Conservation (phyloP, 1,140 invertebrate genomes). For the Drosophila elegans region DNA sequence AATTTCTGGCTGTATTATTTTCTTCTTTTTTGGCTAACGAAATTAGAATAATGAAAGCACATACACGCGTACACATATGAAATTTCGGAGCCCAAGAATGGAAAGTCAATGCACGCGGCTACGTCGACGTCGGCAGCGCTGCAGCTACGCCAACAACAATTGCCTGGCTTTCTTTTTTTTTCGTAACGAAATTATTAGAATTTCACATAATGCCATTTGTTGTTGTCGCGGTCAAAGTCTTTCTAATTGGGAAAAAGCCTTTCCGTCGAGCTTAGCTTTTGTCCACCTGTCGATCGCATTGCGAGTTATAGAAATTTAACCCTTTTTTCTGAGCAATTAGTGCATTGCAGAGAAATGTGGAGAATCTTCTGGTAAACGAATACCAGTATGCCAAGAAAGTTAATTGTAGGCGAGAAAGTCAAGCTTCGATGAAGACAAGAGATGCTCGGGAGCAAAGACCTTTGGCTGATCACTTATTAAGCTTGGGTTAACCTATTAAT, state of each 20-base stretch:
- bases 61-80: slow-evolving; percentile 13
- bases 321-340: slow-evolving; percentile 45
- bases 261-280: slow-evolving; percentile 37
- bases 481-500: too few relatives aligned
- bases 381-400: slow-evolving; percentile 1
- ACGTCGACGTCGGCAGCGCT: slow-evolving; percentile 27
- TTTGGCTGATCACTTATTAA: slow-evolving; percentile 4
- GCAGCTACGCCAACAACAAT: slow-evolving; percentile 46
- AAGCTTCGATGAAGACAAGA: slow-evolving; percentile 6
- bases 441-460: slow-evolving; percentile 15
- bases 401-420: slow-evolving; percentile 29
- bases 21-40: slow-evolving; percentile 45
- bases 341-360: slow-evolving; percentile 44
- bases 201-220: slow-evolving; percentile 69
- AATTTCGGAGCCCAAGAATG: slow-evolving; percentile 54
- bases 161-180: slow-evolving; percentile 69
- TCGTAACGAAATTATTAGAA: slow-evolving; percentile 77
- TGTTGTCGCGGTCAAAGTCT: slow-evolving; percentile 29
- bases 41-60: slow-evolving; percentile 71
- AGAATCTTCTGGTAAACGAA: slow-evolving; percentile 35
- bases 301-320: slow-evolving; percentile 41
- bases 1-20: slow-evolving; percentile 49
- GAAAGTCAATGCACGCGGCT: slow-evolving; percentile 72
- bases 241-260: slow-evolving; percentile 59
- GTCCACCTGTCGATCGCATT: slow-evolving; percentile 37